Evolutionary conservation across 1,140 invertebrate species (phyloP).

Genomic region (Trichonephila clavata): DNA sequence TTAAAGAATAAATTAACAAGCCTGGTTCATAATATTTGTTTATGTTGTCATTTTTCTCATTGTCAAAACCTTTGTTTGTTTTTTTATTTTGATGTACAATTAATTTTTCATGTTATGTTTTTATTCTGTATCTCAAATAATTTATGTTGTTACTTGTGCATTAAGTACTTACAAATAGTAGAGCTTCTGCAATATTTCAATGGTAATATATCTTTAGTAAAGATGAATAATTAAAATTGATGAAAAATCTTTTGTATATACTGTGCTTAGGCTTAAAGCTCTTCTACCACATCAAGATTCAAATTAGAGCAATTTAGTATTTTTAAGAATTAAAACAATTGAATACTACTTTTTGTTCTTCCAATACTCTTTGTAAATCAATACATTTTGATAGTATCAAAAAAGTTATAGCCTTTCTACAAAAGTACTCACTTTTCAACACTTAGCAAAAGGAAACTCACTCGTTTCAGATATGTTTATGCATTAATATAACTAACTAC

Average conservation of each 20-base stretch:
- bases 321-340: background rate
- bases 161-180: constrained; percentile 17
- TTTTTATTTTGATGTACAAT: background rate
- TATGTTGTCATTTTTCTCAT: background rate
- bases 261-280: background rate
- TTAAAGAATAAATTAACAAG: background rate
- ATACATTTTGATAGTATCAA: background rate
- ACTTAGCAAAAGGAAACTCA: too few relatives aligned
- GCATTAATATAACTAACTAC: too few relatives aligned
- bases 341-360: background rate
- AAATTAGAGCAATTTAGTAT: background rate
- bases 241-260: too few relatives aligned
- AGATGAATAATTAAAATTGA: background rate
- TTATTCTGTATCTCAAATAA: background rate
- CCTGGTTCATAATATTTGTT: background rate
- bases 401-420: background rate
- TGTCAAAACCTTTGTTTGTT: background rate
- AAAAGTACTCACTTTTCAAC: too few relatives aligned
- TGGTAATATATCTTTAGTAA: background rate
- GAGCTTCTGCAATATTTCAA: constrained; percentile 10
- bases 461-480: too few relatives aligned
- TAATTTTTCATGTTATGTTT: background rate
- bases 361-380: background rate
- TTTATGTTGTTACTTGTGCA: background rate
- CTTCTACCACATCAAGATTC: background rate